Percentiles rank a stretch among this genome's conserved stretches.
Conservation (phyloP, 2,888 invertebrate species). For the Macrosoma leucophasiata region DNA sequence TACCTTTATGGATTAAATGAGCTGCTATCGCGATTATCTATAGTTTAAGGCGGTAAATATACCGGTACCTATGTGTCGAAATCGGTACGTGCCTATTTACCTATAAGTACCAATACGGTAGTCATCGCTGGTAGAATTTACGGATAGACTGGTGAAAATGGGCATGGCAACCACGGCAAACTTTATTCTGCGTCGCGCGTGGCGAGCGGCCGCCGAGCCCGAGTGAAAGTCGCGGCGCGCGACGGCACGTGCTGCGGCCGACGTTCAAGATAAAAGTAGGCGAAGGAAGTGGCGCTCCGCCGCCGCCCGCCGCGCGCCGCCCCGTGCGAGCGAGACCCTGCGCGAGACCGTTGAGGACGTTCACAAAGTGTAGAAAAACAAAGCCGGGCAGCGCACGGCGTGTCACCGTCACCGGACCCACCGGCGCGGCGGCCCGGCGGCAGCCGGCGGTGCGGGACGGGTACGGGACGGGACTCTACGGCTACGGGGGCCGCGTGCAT, state of each 20-base stretch:
- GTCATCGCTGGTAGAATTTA: too few relatives aligned
- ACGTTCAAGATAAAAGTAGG: constrained; percentile 42
- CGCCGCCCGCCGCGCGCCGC: constrained; percentile 12
- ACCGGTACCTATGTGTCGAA: too few relatives aligned
- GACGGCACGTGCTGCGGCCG: constrained; percentile 9
- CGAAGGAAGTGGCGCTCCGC: constrained; percentile 32
- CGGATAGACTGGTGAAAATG: too few relatives aligned
- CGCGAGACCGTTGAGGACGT: too few relatives aligned
- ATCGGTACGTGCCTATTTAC: too few relatives aligned
- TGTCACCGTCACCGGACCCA: constrained; percentile 11
- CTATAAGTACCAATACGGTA: too few relatives aligned
- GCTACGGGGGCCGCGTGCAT: too few relatives aligned
- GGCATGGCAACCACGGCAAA: too few relatives aligned
- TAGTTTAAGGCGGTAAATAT: too few relatives aligned
- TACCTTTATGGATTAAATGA: too few relatives aligned
- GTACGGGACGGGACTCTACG: too few relatives aligned
- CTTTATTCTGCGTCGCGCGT: neutral
- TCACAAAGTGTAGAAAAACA: constrained; percentile 55
- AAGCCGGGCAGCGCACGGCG: constrained; percentile 31
- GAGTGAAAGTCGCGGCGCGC: constrained; percentile 18
- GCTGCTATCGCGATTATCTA: too few relatives aligned
- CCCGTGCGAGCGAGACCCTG: constrained; percentile 23
- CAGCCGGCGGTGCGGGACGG: constrained; percentile 37
- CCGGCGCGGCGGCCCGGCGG: neutral
- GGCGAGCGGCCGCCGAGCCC: constrained; percentile 7